Base-by-base conservation (phyloP, 2,113 vertebrate genomes). In the Dipodomys spectabilis region DNA sequence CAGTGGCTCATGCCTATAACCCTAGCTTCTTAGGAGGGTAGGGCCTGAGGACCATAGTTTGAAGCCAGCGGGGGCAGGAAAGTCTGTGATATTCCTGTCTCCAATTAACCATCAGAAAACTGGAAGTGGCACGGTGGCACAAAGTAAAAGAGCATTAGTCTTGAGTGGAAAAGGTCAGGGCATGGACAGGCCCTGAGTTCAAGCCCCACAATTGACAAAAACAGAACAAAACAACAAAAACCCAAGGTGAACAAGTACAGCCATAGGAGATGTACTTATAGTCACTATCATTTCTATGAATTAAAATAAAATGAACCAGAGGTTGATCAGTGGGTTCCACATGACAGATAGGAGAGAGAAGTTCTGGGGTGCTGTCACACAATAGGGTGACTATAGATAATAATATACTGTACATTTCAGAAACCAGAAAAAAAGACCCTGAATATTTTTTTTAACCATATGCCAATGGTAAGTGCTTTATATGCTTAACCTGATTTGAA, bases 211-310 rank as follows among this genome's bases (percentile, higher is more conserved):
- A 57, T 3, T 4, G 4, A 57, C 15, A 20, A 78, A 9, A 35
- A 20, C 13, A 27, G 35, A 62, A 25, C n/a, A 62, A 62, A 18
- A 81, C 62, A 64, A 81, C 57, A 27, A 39, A 11, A 35, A 20
- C 57, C 35, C 16, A 28, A 8, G 30, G 15, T 30, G 44, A 75
- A 35, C 6, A 28, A 23, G n/a, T 28, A 18, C 15, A 30, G 20
- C 49, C 3, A 1, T 15, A 32, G 68, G 11, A 44, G 19, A 6
- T n/a, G 0, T n/a, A 8, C 11, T 16, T 35, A 10, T 5, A 10
- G 44, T 92, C 44, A 57, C 65, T 44, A 3, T 30, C 5, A 23
- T 35, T 35, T 92, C 19, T 69, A 44, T 68, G 71, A 90, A 80
- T 80, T 82, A 79, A 64, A 23, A 3, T 30, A 79, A 44, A 45